phyloP scores from a whole-genome alignment of 2,797 vertebrate genomes.

The Telmatherina bonti region DNA sequence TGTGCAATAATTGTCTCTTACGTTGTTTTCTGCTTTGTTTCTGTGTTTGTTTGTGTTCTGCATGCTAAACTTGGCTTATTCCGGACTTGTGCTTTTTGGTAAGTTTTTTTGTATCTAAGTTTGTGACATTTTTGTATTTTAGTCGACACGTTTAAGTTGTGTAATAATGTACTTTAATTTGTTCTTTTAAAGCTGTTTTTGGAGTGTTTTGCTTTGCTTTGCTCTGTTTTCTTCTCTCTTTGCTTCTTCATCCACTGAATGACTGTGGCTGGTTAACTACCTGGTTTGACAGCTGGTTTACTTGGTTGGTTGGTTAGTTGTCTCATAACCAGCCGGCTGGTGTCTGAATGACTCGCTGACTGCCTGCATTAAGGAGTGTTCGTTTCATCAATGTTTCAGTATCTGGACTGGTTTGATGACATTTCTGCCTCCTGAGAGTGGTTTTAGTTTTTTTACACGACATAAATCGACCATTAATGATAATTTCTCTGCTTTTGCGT shows the following conservation, averaged over 20 bases:
- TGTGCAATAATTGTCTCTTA: slow-evolving; percentile 86
- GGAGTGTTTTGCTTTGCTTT: slow-evolving; percentile 6
- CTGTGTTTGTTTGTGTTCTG: slow-evolving; percentile 88
- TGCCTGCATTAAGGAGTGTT: slow-evolving; percentile 51
- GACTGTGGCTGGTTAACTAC: slow-evolving; percentile 41
- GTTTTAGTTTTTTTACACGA: not conserved
- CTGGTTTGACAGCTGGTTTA: slow-evolving; percentile 15
- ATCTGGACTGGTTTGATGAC: not conserved
- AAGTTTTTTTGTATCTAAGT: slow-evolving; percentile 97
- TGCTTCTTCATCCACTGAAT: slow-evolving; percentile 49
- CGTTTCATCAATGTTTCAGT: not conserved
- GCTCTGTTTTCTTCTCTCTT: slow-evolving; percentile 49
- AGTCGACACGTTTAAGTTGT: slow-evolving; percentile 66
- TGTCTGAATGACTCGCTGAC: slow-evolving; percentile 20
- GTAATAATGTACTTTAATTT: slow-evolving; percentile 33
- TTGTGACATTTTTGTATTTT: slow-evolving; percentile 81
- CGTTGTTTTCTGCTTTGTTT: slow-evolving; percentile 95
- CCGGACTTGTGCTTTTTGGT: slow-evolving; percentile 99
- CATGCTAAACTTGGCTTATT: slow-evolving; percentile 99
- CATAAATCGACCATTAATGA: not conserved
- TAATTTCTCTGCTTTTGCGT: not conserved
- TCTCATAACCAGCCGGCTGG: slow-evolving; percentile 1
- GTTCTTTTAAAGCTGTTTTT: slow-evolving; percentile 50
- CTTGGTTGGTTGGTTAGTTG: slow-evolving; percentile 15
- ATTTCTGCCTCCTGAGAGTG: not conserved